Conservation (phyloP, 1,140 invertebrate species). For the Forficula auricularia region DNA sequence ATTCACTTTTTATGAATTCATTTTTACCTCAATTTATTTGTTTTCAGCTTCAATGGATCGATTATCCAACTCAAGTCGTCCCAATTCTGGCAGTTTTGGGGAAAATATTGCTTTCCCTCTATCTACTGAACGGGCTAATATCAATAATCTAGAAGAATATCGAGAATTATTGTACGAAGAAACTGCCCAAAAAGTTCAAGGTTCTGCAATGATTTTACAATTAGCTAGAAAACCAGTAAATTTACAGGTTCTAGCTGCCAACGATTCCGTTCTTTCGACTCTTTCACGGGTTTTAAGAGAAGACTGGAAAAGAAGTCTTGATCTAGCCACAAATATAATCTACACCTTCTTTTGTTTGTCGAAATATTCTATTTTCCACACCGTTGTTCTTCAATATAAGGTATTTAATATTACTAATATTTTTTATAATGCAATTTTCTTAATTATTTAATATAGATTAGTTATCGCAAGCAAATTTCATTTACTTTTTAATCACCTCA, state of each 20-base stretch:
- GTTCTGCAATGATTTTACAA: slow-evolving; percentile 77
- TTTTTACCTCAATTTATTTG: no score
- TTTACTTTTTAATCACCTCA: no score
- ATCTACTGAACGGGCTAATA: slow-evolving; percentile 36
- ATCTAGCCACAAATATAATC: slow-evolving; percentile 89
- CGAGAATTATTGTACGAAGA: slow-evolving; percentile 94
- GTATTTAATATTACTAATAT: slow-evolving; percentile 27
- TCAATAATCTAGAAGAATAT: slow-evolving; percentile 80
- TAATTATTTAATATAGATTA: slow-evolving; percentile 8
- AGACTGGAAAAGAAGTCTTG: slow-evolving; percentile 91
- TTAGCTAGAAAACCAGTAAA: slow-evolving; percentile 85
- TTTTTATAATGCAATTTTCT: slow-evolving; percentile 8
- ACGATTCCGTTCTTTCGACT: slow-evolving; percentile 90
- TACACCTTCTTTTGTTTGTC: slow-evolving; percentile 97
- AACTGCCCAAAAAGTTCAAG: slow-evolving; percentile 78
- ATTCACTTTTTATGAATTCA: no score
- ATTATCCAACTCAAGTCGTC: slow-evolving; percentile 2
- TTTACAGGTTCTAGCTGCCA: slow-evolving; percentile 77
- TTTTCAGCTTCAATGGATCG: not conserved
- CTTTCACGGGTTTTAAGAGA: slow-evolving; percentile 85
- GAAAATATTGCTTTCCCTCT: slow-evolving; percentile 7
- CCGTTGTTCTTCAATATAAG: slow-evolving; percentile 76
- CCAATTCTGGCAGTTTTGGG: slow-evolving; percentile 9
- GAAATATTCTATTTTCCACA: slow-evolving; percentile 88
- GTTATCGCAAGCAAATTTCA: no score